Evolutionary conservation across 2,113 vertebrate genomes (phyloP), one percentile per base, ranked within the genome.

Genomic region (Elephas maximus): DNA sequence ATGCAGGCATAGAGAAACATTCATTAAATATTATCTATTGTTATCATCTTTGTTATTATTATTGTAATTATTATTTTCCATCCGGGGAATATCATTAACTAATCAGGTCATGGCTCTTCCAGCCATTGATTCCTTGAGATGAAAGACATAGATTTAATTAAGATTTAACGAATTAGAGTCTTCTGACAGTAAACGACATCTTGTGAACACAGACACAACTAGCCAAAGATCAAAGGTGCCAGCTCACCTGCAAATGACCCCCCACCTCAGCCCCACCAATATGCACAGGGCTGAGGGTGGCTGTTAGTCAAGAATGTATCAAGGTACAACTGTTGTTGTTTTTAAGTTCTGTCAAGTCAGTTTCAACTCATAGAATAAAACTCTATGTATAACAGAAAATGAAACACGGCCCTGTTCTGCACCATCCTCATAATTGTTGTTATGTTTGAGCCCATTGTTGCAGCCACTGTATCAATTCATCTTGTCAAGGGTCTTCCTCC

Each of bases 61-160:
- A 10, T 76, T 41, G 63, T 48, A n/a, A 67, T 84, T 73, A 67
- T 51, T 95, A 67, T 73, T 90, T 96, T 89, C 91, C 48, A 69
- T 57, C 76, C 53, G 86, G 41, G 10, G 24, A 9, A 57, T 69
- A 85, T 81, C 79, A 89, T n/a, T 51, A 81, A 76, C 45, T 67
- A 78, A 73, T 60, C 6, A 48, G 28, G 65, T 57, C 62, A 45
- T 28, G 45, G 37, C 62, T 90, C 74, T 92, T 93, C 73, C 20
- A 37, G 60, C 15, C 41, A 69, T 51, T 93, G 44, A 6, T 44
- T 96, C 41, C 80, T 41, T 45, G 51, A 71, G n/a, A 90, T 24
- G 18, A 44, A 95, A 96, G 65, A 92, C 6, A 10, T 79, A 83
- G 44, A 41, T 87, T 83, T 76, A 76, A 92, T 53, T 78, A 92